These are phyloP conservation scores for Pseudolaguvia tuberculata DNA, from an alignment of 2,113 vertebrate species.

Conservation along the genomic window DNA sequence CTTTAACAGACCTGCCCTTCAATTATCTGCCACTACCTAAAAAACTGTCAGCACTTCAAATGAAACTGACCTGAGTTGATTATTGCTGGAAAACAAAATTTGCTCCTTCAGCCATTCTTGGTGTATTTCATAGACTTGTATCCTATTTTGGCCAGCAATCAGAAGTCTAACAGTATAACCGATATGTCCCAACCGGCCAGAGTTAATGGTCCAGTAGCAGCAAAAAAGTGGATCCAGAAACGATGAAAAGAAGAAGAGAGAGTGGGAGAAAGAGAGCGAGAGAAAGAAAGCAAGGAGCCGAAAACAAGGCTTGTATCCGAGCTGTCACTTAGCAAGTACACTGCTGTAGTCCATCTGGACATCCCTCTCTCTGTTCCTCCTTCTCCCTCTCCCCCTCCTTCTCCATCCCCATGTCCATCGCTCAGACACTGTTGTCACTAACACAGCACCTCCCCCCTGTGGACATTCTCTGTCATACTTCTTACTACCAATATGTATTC, in stretches of 20 bases:
- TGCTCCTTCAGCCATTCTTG: not conserved
- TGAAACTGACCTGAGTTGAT: conserved; percentile 31
- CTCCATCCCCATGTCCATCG: conserved; percentile 27
- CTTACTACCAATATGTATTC: not conserved
- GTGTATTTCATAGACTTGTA: not conserved
- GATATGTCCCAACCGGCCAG: conserved; percentile 19
- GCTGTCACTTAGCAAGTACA: conserved; percentile 45
- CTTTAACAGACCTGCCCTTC: not conserved
- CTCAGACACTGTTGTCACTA: conserved; percentile 43
- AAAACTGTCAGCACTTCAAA: not conserved
- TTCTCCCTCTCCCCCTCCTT: not conserved
- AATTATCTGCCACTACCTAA: not conserved
- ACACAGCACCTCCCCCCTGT: conserved; percentile 67
- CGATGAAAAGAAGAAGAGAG: not conserved
- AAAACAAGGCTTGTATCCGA: conserved; percentile 19
- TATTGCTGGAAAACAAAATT: conserved; percentile 4
- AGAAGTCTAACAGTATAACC: conserved; percentile 2
- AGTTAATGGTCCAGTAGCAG: conserved; percentile 19
- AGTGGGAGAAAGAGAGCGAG: conserved; percentile 6
- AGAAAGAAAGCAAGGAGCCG: conserved; percentile 8
- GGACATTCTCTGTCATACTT: conserved; percentile 52
- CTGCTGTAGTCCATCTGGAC: conserved; percentile 56
- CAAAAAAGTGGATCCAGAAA: conserved; percentile 5
- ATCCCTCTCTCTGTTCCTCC: conserved; percentile 45
- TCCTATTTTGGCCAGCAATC: not conserved